A percentile compares a stretch with the other conserved stretches of the same genome.
Conservation (phyloP, 23 tunicate species). For the Diplosoma virens region DNA sequence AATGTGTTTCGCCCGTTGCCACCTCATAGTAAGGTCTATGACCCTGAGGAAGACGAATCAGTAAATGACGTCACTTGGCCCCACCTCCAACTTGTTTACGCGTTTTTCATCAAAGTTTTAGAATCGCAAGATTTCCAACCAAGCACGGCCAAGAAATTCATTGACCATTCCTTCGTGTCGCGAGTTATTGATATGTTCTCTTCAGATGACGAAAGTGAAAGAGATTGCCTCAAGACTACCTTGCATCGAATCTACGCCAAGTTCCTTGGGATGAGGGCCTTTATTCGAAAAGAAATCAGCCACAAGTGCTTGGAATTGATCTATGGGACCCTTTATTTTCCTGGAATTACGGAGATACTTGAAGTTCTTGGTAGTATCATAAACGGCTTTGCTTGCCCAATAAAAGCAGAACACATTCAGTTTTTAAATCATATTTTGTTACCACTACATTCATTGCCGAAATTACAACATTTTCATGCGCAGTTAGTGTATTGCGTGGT, state of each 20-base stretch:
- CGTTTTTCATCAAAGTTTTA: conserved; percentile 68
- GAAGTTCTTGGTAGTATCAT: conserved; percentile 95
- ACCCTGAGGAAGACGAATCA: conserved; percentile 87
- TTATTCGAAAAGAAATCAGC: conserved; percentile 58
- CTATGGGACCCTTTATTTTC: conserved; percentile 53
- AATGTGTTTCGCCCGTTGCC: conserved; percentile 63
- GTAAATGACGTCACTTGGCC: conserved; percentile 64
- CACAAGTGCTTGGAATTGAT: conserved; percentile 58
- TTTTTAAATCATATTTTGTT: conserved; percentile 62
- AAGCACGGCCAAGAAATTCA: conserved; percentile 74
- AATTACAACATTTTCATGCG: conserved; percentile 64
- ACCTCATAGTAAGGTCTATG: conserved; percentile 32
- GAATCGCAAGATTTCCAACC: conserved; percentile 85
- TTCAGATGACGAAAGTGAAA: conserved; percentile 56
- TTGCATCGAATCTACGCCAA: conserved; percentile 90
- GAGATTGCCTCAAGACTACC: conserved; percentile 66
- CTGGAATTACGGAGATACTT: conserved; percentile 80
- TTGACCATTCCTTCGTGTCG: conserved; percentile 56
- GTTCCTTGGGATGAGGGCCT: conserved; percentile 81
- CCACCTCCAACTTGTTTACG: conserved; percentile 76
- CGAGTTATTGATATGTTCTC: conserved; percentile 51
- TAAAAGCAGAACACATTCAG: conserved; percentile 70
- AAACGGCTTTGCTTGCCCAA: conserved; percentile 77
- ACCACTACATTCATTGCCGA: conserved; percentile 67
- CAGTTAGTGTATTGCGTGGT: conserved; percentile 92